Evolutionary conservation across 2,113 vertebrate species (phyloP), one percentile per base, ranked within the genome.

Genomic region (Propithecus coquereli): DNA sequence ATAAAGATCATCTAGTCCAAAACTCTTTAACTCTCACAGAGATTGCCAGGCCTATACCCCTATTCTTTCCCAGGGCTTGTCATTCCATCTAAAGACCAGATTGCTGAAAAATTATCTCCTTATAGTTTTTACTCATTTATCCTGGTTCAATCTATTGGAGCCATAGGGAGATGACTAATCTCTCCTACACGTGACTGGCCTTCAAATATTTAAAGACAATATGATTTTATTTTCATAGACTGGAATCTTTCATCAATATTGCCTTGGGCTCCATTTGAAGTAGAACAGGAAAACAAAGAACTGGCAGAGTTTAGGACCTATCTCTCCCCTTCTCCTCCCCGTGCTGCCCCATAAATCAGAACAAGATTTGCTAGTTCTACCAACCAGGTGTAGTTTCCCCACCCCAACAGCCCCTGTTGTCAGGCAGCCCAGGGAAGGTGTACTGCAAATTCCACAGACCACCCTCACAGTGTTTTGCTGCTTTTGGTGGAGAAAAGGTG

Each of bases 151-250:
- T 79, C n/a, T 32, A 30, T 30, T 6, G 17, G 37, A 34, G 10
- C 63, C 50, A 30, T 25, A 84, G 83, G 34, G 20, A 97, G 91
- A 91, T 76, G 17, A 32, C 57, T 80, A 25, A 6, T 84, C 34
- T 93, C 16, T 85, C 22, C 82, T 84, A 32, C 47, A 40, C 14
- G 27, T 47, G 16, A 94, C 27, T 18, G 13, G 16, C 23, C 34
- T 94, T 91, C n/a, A 57, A 23, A 54, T 65, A 25, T 81, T 83
- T 76, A 74, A 86, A 76, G 32, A 32, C 80, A 68, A 50, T 43
- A 40, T 79, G 52, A 88, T 88, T 74, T 91, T 66, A 81, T 87
- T 96, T 94, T 74, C 25, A 87, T 37, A 79, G 89, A 47, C 65
- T 89, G 47, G 43, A 84, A 47, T 65, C 71, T 96, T 94, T 85